These are phyloP conservation scores for Lethenteron camtschaticum DNA, from an alignment of 2,113 vertebrate genomes.

Conservation along the genomic window DNA sequence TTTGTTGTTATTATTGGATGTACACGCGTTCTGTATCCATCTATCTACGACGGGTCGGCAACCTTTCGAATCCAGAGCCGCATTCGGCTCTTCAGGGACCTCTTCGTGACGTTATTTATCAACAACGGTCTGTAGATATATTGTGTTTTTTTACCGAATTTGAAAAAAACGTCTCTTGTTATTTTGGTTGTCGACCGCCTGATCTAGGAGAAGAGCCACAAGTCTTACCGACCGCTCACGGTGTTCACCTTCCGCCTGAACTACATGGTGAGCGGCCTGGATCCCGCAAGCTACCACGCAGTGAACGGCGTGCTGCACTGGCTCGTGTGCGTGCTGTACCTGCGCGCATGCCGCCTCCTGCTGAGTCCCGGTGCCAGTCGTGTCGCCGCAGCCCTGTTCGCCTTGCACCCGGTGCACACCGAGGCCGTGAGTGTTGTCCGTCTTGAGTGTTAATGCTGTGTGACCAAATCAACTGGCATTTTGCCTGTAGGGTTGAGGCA, in stretches of 20 bases:
- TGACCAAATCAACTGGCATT: too few relatives aligned
- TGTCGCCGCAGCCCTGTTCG: conserved; percentile 64
- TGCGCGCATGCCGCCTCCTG: conserved; percentile 66
- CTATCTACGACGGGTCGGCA: too few relatives aligned
- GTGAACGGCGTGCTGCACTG: conserved; percentile 58
- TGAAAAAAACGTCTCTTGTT: background rate
- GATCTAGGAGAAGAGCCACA: conserved; percentile 75
- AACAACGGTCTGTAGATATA: background rate
- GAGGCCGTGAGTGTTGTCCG: conserved; percentile 56
- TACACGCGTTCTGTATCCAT: too few relatives aligned
- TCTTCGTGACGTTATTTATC: background rate
- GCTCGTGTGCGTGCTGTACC: conserved; percentile 57
- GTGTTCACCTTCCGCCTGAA: conserved; percentile 88
- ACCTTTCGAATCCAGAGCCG: too few relatives aligned
- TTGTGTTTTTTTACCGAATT: conserved; percentile 11
- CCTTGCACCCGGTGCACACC: conserved; percentile 80
- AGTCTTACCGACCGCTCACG: conserved; percentile 80
- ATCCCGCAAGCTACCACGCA: conserved; percentile 70
- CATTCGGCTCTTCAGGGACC: too few relatives aligned
- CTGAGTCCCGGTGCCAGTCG: conserved; percentile 45
- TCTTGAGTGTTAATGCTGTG: too few relatives aligned
- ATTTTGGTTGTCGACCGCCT: background rate
- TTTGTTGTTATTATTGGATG: too few relatives aligned
- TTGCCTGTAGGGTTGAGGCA: too few relatives aligned
- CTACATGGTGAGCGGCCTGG: conserved; percentile 73